Evolutionary conservation across 1,140 invertebrate genomes (phyloP).

Genomic region (Drosophila asahinai): DNA sequence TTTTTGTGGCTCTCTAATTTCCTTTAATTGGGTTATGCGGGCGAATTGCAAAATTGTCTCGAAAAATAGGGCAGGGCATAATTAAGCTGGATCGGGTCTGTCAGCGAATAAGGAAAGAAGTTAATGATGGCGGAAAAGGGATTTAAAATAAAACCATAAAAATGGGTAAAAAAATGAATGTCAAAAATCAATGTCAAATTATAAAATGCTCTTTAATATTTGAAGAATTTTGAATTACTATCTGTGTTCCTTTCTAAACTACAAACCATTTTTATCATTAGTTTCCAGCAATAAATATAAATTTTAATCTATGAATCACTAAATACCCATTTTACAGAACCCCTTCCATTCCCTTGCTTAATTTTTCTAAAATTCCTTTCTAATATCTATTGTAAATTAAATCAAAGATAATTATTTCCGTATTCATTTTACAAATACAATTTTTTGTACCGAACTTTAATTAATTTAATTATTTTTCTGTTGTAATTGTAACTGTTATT

Average conservation of each 20-base stretch:
- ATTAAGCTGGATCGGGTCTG: slow-evolving; percentile 26
- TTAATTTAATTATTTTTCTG: background rate
- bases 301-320: too few species aligned
- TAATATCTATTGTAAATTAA: background rate
- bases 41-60: slow-evolving; percentile 54
- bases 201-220: too few species aligned
- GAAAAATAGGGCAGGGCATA: slow-evolving; percentile 50
- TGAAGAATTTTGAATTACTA: too few species aligned
- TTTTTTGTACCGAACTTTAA: background rate
- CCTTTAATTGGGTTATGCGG: slow-evolving; percentile 61
- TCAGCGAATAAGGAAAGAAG: slow-evolving; percentile 15
- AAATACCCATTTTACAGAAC: too few species aligned
- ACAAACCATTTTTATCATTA: too few species aligned
- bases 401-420: background rate
- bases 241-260: too few species aligned
- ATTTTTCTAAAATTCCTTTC: background rate
- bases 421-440: background rate
- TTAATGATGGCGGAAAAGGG: slow-evolving; percentile 20
- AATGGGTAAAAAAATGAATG: background rate
- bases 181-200: slow-evolving; percentile 2
- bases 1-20: slow-evolving; percentile 40
- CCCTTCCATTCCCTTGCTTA: too few species aligned
- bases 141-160: background rate
- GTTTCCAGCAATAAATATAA: too few species aligned
- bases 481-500: background rate